Percentiles rank a stretch among this genome's conserved stretches.
Conservation (phyloP, 2,113 vertebrate genomes). For the Phyllostomus discolor region DNA sequence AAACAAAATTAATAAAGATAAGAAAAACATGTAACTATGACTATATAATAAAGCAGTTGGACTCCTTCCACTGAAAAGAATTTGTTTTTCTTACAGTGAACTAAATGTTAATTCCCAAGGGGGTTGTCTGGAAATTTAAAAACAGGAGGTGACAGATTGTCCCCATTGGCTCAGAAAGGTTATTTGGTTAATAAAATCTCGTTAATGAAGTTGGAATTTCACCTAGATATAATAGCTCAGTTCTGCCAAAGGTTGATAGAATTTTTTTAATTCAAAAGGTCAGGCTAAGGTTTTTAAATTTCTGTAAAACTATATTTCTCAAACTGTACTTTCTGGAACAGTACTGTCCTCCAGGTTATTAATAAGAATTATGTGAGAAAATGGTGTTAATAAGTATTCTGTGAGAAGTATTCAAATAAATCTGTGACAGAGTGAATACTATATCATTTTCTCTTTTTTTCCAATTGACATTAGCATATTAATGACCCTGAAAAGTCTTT, state of each 20-base stretch:
- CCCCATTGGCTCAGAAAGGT: background rate
- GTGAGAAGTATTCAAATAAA: slow-evolving; percentile 4
- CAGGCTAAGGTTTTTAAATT: background rate
- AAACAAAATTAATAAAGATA: background rate
- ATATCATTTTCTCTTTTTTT: background rate
- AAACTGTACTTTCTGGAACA: background rate
- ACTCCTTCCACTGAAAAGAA: background rate
- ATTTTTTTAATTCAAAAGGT: slow-evolving; percentile 8
- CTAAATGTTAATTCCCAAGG: slow-evolving; percentile 7
- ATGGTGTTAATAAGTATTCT: background rate
- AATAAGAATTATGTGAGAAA: slow-evolving; percentile 27
- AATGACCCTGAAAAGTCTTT: background rate
- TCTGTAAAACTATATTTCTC: background rate
- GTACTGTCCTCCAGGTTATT: background rate
- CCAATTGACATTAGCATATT: background rate
- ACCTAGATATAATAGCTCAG: slow-evolving; percentile 40
- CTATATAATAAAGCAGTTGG: background rate
- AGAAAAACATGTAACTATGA: background rate
- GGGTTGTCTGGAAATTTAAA: slow-evolving; percentile 3
- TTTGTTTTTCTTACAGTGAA: background rate
- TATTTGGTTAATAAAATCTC: slow-evolving; percentile 35
- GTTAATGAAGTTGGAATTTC: slow-evolving; percentile 39
- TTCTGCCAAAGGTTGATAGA: slow-evolving; percentile 19
- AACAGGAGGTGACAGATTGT: background rate
- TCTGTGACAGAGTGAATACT: background rate